Percentiles rank a stretch among this genome's conserved stretches.
These are phyloP conservation scores for Penaeus monodon DNA, from an alignment of 2,888 invertebrate genomes.

Conservation along the genomic window DNA sequence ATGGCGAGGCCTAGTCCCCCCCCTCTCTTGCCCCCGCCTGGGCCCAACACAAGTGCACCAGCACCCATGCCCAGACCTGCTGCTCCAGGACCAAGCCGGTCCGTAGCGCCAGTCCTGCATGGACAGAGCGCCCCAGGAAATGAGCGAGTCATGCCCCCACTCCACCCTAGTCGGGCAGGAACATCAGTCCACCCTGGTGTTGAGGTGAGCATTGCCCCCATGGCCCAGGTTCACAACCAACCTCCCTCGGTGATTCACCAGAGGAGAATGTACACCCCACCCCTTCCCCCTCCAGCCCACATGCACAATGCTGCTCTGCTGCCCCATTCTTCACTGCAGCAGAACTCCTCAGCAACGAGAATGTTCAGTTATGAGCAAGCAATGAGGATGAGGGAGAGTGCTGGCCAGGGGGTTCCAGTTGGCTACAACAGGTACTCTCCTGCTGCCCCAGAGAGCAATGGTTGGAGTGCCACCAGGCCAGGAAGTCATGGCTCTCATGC, in stretches of 20 bases:
- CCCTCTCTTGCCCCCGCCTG: neutral
- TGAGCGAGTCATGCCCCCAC: slow-evolving; percentile 4
- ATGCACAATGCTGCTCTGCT: neutral
- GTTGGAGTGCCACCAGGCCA: neutral
- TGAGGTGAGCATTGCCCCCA: neutral
- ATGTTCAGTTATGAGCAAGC: slow-evolving; percentile 15
- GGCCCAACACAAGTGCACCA: neutral
- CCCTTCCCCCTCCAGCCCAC: neutral
- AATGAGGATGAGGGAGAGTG: slow-evolving; percentile 13
- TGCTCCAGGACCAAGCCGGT: slow-evolving; percentile 15
- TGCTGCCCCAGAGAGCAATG: neutral
- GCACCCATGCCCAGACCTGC: neutral
- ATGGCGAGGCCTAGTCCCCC: neutral
- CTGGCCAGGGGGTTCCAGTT: slow-evolving; percentile 7
- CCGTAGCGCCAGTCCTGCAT: neutral
- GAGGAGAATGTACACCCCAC: neutral
- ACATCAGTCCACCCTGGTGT: no score
- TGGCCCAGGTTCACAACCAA: neutral
- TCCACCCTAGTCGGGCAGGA: neutral
- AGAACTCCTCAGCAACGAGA: neutral
- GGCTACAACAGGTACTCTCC: slow-evolving; percentile 29
- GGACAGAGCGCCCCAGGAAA: slow-evolving; percentile 7
- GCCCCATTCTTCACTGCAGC: neutral
- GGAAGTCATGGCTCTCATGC: slow-evolving; percentile 28
- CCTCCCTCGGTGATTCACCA: neutral